Evolutionary conservation across 2,888 invertebrate species (phyloP).

Genomic region (Pristionchus exspectatus): DNA sequence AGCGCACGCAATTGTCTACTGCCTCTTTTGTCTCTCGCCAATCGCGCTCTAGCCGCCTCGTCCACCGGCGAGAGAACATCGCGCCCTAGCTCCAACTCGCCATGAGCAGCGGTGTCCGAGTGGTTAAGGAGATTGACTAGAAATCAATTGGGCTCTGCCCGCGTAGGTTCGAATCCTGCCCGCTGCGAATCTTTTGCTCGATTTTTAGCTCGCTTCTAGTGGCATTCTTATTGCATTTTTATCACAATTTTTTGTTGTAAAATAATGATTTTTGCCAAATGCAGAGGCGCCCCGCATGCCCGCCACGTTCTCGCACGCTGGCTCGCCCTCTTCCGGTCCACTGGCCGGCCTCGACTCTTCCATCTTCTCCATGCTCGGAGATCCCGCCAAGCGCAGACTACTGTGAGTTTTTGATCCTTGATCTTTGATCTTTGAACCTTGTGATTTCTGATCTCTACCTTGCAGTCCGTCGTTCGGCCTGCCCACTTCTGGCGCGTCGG

Average conservation of each 20-base stretch:
- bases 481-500: constrained; percentile 12
- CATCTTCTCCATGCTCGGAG: constrained; percentile 28
- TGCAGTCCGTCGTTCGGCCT: constrained; percentile 39
- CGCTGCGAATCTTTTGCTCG: constrained; percentile 52
- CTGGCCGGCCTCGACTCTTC: constrained; percentile 39
- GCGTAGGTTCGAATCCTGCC: constrained; percentile 63
- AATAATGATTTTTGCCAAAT: not conserved
- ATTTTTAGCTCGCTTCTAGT: not conserved
- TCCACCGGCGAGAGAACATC: not conserved
- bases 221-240: not conserved
- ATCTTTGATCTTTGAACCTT: constrained; percentile 22
- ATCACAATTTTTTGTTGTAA: not conserved
- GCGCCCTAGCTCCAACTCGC: not conserved
- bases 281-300: constrained; percentile 16
- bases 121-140: constrained; percentile 61
- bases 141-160: constrained; percentile 62
- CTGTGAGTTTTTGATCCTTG: not conserved
- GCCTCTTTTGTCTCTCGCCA: not conserved
- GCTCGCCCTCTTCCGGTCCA: constrained; percentile 33
- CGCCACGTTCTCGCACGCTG: not conserved
- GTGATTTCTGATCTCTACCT: not conserved
- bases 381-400: constrained; percentile 38
- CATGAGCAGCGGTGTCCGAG: constrained; percentile 57
- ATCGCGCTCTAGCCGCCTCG: not conserved
- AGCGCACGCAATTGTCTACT: not conserved